Conservation (phyloP, 2,888 invertebrate species). For the Drosophila helvetica region DNA sequence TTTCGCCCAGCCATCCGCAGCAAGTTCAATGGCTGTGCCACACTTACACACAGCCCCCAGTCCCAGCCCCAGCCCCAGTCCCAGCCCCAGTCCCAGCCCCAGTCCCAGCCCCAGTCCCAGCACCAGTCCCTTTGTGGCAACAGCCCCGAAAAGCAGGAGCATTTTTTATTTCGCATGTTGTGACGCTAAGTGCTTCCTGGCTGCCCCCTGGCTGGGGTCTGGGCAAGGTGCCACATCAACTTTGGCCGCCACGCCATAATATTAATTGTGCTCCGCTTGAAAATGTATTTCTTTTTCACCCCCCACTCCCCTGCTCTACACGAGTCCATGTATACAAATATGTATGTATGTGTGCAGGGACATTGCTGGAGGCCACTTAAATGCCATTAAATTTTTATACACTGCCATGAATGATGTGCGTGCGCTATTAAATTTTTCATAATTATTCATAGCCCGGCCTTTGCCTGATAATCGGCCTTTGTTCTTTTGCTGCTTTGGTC, state of each 20-base stretch:
- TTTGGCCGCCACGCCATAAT: constrained; percentile 82
- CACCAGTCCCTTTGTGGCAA: no score
- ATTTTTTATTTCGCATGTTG: constrained; percentile 77
- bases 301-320: not conserved
- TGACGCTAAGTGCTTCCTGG: constrained; percentile 75
- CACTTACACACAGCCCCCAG: not conserved
- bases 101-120: no score
- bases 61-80: no score
- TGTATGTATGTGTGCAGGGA: constrained; percentile 22
- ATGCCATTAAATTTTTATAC: constrained; percentile 78
- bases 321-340: not conserved
- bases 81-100: not conserved
- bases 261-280: constrained; percentile 78
- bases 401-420: constrained; percentile 59
- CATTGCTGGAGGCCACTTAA: constrained; percentile 74
- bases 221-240: constrained; percentile 66
- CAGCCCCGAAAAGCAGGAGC: constrained; percentile 54
- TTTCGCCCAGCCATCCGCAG: constrained; percentile 63
- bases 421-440: constrained; percentile 64
- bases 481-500: constrained; percentile 9
- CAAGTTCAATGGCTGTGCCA: constrained; percentile 76
- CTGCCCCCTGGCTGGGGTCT: constrained; percentile 39
- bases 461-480: constrained; percentile 58
- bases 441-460: constrained; percentile 73
- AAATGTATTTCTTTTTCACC: constrained; percentile 30